Base-by-base conservation (phyloP, 2,113 vertebrate genomes). In the Strix aluco region DNA sequence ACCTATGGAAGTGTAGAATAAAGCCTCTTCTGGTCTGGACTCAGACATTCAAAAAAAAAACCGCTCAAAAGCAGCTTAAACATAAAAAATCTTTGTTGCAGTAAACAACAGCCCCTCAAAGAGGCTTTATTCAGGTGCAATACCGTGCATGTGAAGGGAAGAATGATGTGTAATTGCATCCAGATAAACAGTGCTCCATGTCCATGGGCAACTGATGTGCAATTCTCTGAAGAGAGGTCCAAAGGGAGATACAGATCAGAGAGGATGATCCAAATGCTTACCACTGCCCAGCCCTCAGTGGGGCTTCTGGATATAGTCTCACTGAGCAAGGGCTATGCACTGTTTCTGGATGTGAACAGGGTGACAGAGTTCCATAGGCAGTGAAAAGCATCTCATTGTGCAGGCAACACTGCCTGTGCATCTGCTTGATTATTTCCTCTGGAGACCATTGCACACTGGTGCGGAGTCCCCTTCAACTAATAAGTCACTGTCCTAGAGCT, bases 11-110 rank as follows among this genome's bases (percentile, higher is more conserved):
- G 32, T 19, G 15, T 13, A 81, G 22, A 82, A n/a, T 5, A 74
- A 63, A 72, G 15, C 6, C 21, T 77, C 8, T 21, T 71, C 49
- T 72, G 34, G 6, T 11, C 52, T 49, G 38, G 51, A 42, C 29
- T 65, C n/a, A 55, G 32, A 38, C 15, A 40, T 47, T 75, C 11
- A 40, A 65, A 54, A 0, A 0, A 36, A 0, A 61, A 61, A 19
- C 5, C 23, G 9, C 49, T 51, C 8, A n/a, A 57, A 74, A 15
- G 47, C 26, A 74, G 47, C 5, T 58, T 46, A 75, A 80, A 40
- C 18, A 27, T 20, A 27, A 61, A 57, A 80, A 62, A 36, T 13
- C 6, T 36, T 70, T 10, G 30, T 6, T 46, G 17, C 9, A 40
- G 30, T 49, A 55, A 61, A 26, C 19, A 42, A 21, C 9, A 73